Base-by-base conservation (phyloP, 1,140 invertebrate genomes). In the Asbolus verrucosus region DNA sequence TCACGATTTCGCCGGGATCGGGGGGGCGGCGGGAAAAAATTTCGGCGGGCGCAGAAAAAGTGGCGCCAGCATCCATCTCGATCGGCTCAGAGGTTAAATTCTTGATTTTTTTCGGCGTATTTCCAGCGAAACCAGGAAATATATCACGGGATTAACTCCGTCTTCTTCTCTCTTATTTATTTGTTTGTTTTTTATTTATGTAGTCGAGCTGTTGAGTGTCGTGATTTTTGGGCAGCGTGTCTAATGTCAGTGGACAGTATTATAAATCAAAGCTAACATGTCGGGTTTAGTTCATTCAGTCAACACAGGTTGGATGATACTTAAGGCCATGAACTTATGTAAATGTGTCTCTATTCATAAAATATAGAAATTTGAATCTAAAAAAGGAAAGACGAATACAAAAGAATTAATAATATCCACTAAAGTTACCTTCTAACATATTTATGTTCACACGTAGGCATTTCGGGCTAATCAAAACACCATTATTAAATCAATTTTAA, bases 241-340 rank as follows among this genome's bases (percentile, higher is more conserved):
- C 33, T 36, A 11, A 36, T 36, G 33, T 36, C 33, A 11, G 5
- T 36, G 33, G 33, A 36, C 33, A 11, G 2, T 36, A n/a, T 5
- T 3, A 36, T 36, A 36, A 36, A 36, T 36, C 33, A 36, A 36
- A 36, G 33, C 33, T 4, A 36, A 36, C 33, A 36, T 36, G 33
- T 36, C 33, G 33, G 11, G n/a, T 4, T 19, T 27, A 2, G 46
- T 13, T 54, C 8, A 54, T 54, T 54, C 19, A 54, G 19, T 54
- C 46, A 14, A 9, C 21, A 16, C 46, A 54, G 46, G 46, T 54
- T 54, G 46, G 19, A 54, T 27, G 24, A 27, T 3, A 27, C 24
- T 27, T 62, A 14, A 59, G 66, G 54, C 71, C 71, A 60, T 73
- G 71, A 69, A 73, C 71, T 73, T 73, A 73, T 73, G 71, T 68